phyloP scores from a whole-genome alignment of 2,888 invertebrate genomes.

The Eristalinus aeneus region DNA sequence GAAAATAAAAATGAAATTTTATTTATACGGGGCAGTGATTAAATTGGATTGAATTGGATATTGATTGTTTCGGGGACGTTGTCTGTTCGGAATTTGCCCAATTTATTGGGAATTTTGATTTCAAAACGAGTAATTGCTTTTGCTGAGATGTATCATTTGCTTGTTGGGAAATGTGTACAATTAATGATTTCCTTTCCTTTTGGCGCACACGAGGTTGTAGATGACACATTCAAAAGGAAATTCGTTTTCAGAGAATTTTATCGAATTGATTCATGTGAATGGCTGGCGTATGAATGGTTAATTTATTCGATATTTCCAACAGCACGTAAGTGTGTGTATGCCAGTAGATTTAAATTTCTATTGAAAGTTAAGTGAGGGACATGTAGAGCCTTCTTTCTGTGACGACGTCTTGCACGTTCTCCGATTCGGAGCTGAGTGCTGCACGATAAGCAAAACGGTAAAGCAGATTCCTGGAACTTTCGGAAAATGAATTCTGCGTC shows the following conservation, averaged over 20 bases:
- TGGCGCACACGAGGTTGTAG: neutral
- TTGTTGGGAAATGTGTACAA: neutral
- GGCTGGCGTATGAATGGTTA: neutral
- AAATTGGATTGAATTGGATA: slow-evolving; percentile 65
- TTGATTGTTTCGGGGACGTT: slow-evolving; percentile 59
- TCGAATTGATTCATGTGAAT: no score
- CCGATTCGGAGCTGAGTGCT: no score
- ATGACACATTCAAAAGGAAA: neutral
- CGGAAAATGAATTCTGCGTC: no score
- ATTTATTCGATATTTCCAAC: neutral
- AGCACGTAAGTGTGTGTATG: no score
- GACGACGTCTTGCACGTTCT: no score
- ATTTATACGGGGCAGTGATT: slow-evolving; percentile 48
- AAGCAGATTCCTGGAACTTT: no score
- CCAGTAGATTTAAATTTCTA: no score
- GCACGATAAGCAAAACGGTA: no score
- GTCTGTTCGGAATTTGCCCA: slow-evolving; percentile 39
- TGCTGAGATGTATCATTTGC: neutral
- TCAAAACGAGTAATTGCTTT: slow-evolving; percentile 35
- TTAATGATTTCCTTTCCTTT: neutral
- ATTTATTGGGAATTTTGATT: slow-evolving; percentile 53
- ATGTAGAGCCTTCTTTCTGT: no score
- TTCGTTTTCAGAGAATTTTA: no score
- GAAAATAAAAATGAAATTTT: slow-evolving; percentile 51
- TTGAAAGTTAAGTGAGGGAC: no score